phyloP scores from a whole-genome alignment of 2,113 vertebrate genomes.

The Meles meles region DNA sequence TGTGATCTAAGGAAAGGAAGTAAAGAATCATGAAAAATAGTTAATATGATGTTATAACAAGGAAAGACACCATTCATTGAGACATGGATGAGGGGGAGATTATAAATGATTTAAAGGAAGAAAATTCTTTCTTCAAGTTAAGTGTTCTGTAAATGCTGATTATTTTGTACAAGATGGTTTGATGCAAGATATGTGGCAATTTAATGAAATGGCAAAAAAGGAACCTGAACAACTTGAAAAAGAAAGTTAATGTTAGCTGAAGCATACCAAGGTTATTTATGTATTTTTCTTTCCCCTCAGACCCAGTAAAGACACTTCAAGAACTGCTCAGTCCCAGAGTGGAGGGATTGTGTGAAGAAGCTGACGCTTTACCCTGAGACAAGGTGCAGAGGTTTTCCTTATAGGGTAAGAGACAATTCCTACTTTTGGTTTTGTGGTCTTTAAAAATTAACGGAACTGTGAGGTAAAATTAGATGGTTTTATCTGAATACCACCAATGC shows the following conservation, averaged over 20 bases:
- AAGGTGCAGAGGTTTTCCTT: constrained; percentile 3
- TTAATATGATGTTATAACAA: constrained; percentile 49
- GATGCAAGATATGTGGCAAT: constrained; percentile 20
- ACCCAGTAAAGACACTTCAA: background rate
- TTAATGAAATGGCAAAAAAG: background rate
- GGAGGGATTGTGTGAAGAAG: background rate
- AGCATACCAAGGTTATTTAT: background rate
- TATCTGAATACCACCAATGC: background rate
- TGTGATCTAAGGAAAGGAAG: constrained; percentile 17
- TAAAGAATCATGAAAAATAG: constrained; percentile 34
- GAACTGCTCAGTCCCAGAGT: background rate
- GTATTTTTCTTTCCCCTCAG: constrained; percentile 30
- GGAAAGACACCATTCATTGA: background rate
- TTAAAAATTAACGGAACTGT: background rate
- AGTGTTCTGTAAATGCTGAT: constrained; percentile 26
- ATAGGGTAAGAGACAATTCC: constrained; percentile 41
- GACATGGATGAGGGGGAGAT: background rate
- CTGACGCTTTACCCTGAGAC: background rate
- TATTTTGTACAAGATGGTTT: constrained; percentile 32
- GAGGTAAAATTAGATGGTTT: background rate
- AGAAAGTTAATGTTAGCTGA: background rate
- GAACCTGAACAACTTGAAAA: background rate
- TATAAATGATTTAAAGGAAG: constrained; percentile 11
- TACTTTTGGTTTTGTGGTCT: background rate
- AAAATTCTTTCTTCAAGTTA: constrained; percentile 1